phyloP scores from a whole-genome alignment of 2,797 vertebrate species.

The Ambastaia sidthimunki region DNA sequence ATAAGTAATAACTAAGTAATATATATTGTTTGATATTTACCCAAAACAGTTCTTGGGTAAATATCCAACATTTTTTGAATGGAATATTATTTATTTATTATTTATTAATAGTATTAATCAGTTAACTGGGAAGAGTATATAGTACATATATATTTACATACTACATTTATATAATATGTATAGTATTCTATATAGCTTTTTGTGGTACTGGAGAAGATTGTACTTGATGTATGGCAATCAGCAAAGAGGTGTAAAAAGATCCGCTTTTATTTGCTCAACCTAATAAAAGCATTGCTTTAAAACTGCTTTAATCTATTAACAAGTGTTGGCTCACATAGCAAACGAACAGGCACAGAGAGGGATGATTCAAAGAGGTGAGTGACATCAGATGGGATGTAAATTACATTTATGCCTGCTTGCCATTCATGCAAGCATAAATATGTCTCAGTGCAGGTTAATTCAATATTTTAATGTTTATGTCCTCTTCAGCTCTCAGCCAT shows the following conservation, averaged over 20 bases:
- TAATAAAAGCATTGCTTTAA: not conserved
- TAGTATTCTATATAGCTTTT: too few species aligned
- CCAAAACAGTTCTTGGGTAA: not conserved
- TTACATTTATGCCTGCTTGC: not conserved
- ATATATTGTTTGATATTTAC: conserved; percentile 19
- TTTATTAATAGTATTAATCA: too few species aligned
- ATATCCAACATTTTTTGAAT: too few species aligned
- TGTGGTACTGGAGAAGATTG: too few species aligned
- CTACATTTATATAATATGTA: too few species aligned
- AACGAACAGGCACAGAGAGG: conserved; percentile 1
- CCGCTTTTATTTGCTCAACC: not conserved
- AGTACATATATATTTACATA: too few species aligned
- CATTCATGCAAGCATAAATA: conserved; percentile 6
- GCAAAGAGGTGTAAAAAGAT: not conserved
- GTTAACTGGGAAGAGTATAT: too few species aligned
- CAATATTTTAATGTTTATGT: conserved; percentile 17
- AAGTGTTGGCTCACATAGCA: conserved; percentile 2
- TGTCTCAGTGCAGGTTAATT: not conserved
- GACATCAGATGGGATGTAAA: conserved; percentile 1
- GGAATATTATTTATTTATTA: too few species aligned
- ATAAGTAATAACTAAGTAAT: conserved; percentile 18
- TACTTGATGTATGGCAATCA: not conserved
- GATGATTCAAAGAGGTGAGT: conserved; percentile 11
- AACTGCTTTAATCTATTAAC: not conserved
- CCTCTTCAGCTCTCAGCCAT: conserved; percentile 45